A percentile compares a stretch with the other conserved stretches of the same genome.
Conservation (phyloP, 2,113 vertebrate species). For the Gnathonemus longibarbis region DNA sequence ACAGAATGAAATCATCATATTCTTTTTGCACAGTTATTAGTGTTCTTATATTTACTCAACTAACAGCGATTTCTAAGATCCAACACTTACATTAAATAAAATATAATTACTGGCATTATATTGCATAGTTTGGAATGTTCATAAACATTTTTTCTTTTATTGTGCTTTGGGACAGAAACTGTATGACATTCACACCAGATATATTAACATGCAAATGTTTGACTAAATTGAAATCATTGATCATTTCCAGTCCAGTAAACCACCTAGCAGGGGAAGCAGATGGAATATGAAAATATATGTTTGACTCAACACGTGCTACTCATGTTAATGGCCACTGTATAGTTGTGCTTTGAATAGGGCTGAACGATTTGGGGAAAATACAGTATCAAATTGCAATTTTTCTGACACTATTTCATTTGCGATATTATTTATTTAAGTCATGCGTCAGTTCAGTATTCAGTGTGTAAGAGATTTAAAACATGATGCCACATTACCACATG, state of each 20-base stretch:
- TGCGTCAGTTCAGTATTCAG: neutral
- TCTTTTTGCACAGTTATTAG: neutral
- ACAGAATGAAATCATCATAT: conserved; percentile 11
- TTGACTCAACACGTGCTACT: neutral
- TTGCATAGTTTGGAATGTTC: neutral
- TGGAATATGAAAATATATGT: neutral
- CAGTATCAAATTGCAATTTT: neutral
- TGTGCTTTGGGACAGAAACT: no score
- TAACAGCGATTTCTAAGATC: neutral
- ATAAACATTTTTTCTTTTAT: neutral
- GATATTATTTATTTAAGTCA: neutral
- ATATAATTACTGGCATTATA: neutral
- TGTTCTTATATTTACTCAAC: neutral
- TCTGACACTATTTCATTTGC: neutral
- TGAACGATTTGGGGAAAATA: neutral
- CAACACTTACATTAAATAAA: neutral
- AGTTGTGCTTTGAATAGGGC: neutral
- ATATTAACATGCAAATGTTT: neutral
- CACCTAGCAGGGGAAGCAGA: neutral
- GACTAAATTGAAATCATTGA: neutral
- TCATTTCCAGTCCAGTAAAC: neutral
- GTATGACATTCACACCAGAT: neutral
- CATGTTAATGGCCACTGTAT: neutral
- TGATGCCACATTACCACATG: neutral
- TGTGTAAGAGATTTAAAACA: neutral